These are phyloP conservation scores for Zygothrica quintamaculata DNA, from an alignment of 2,888 invertebrate species.

Conservation along the genomic window DNA sequence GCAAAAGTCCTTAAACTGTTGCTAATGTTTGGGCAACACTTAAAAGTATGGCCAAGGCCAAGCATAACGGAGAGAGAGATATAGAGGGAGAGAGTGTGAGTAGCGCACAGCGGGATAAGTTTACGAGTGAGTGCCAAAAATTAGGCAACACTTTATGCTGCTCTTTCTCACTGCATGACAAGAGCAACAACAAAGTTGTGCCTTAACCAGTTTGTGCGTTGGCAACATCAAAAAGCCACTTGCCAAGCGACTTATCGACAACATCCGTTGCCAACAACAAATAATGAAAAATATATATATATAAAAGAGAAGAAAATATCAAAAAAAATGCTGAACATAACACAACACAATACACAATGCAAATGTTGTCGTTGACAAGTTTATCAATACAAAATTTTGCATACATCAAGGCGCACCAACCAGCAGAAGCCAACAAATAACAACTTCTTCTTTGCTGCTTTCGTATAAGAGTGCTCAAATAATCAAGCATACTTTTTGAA, in stretches of 20 bases:
- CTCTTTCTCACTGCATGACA: background rate
- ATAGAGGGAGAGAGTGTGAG: no score
- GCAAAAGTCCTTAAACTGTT: conserved; percentile 2
- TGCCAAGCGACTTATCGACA: conserved; percentile 41
- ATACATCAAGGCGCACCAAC: conserved; percentile 60
- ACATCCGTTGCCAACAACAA: conserved; percentile 33
- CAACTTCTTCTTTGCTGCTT: background rate
- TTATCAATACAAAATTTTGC: conserved; percentile 68
- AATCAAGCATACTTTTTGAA: conserved; percentile 35
- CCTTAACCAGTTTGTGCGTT: conserved; percentile 6
- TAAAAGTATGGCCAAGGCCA: conserved; percentile 19
- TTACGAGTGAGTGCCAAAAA: conserved; percentile 18
- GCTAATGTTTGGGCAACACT: conserved; percentile 62
- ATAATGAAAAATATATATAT: background rate
- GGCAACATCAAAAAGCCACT: conserved; percentile 22
- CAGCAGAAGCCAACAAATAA: conserved; percentile 37
- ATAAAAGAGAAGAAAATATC: conserved; percentile 3
- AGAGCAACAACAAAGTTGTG: conserved; percentile 28
- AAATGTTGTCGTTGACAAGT: conserved; percentile 67
- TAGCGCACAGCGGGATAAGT: conserved; percentile 15
- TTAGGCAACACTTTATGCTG: conserved; percentile 27
- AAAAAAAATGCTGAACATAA: conserved; percentile 20
- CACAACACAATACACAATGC: conserved; percentile 37
- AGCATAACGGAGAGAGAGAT: no score
- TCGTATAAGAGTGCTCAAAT: conserved; percentile 42